These are phyloP conservation scores for Bemisia tabaci DNA, from an alignment of 1,140 invertebrate genomes.

Conservation along the genomic window DNA sequence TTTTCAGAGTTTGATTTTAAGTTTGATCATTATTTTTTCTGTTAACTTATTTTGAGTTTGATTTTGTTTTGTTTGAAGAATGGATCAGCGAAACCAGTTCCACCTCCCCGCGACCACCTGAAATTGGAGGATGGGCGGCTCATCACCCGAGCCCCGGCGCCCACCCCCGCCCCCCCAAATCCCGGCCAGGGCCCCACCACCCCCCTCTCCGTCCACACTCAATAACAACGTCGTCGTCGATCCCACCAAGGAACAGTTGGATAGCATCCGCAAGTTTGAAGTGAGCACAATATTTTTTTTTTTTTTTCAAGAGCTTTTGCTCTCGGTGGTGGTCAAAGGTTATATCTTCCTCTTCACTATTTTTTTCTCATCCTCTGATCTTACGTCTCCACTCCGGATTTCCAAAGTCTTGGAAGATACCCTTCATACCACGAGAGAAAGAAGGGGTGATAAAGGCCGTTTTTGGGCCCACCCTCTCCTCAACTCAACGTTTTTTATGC, in stretches of 20 bases:
- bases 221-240: slow-evolving; percentile 36
- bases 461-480: too few species aligned
- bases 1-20: too few species aligned
- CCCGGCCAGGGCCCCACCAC: slow-evolving; percentile 39
- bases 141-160: slow-evolving; percentile 48
- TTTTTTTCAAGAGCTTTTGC: not conserved
- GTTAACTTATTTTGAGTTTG: not conserved
- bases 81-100: slow-evolving; percentile 41
- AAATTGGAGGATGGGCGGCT: slow-evolving; percentile 44
- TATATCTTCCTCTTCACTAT: not conserved
- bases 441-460: too few species aligned
- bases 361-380: not conserved
- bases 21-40: too few species aligned
- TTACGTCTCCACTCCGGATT: too few species aligned
- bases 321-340: not conserved
- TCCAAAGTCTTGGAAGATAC: too few species aligned
- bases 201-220: slow-evolving; percentile 37
- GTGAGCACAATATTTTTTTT: slow-evolving; percentile 35
- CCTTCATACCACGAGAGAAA: too few species aligned
- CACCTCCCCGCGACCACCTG: slow-evolving; percentile 56
- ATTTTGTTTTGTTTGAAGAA: not conserved
- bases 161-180: slow-evolving; percentile 33
- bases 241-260: slow-evolving; percentile 68
- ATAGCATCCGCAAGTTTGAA: slow-evolving; percentile 82
- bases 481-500: too few species aligned